phyloP scores from a whole-genome alignment of 2,113 vertebrate genomes.

The Albula goreensis region DNA sequence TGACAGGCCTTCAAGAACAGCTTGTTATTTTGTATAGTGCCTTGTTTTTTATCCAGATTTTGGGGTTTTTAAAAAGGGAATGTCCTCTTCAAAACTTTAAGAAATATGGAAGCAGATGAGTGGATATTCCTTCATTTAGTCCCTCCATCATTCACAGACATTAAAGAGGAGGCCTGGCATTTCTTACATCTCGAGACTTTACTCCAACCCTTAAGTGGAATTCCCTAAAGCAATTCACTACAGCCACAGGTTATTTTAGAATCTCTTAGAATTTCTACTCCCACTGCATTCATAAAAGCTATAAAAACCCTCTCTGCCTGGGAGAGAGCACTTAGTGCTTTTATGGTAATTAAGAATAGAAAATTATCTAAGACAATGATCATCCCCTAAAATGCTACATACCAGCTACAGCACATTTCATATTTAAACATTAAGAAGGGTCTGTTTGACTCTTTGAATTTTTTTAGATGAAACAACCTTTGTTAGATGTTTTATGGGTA shows the following conservation, averaged over 20 bases:
- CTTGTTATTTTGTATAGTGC: neutral
- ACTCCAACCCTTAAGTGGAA: no score
- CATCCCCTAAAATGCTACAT: neutral
- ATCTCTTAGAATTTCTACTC: no score
- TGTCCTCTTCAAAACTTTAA: neutral
- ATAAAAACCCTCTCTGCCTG: neutral
- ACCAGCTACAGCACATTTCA: neutral
- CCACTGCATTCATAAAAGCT: neutral
- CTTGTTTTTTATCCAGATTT: no score
- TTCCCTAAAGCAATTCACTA: no score
- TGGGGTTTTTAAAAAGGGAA: no score
- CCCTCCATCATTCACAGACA: no score
- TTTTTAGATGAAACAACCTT: no score
- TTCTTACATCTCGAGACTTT: no score
- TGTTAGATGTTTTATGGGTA: no score
- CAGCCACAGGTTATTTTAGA: no score
- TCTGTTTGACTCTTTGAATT: neutral
- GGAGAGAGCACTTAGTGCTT: neutral
- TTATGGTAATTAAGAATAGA: neutral
- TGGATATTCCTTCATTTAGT: neutral
- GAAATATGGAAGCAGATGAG: neutral
- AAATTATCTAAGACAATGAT: neutral
- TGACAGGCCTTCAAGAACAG: no score
- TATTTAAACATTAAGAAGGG: neutral
- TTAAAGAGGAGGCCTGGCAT: no score